Conservation (phyloP, 2,888 invertebrate species). For the Dynastes tityus region DNA sequence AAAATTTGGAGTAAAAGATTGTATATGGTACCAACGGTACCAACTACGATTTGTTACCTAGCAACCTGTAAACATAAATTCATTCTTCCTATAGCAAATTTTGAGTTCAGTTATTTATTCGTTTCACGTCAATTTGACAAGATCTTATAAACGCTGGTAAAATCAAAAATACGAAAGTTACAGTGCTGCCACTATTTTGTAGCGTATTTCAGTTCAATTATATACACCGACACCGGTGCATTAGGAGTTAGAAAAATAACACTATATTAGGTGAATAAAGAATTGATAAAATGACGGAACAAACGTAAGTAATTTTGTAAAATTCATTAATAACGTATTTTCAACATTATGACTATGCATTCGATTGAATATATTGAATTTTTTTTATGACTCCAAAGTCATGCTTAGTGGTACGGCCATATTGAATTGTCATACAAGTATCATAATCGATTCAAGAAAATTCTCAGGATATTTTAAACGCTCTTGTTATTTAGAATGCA, state of each 20-base stretch:
- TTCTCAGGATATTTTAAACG: conserved; percentile 53
- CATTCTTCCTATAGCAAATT: not conserved
- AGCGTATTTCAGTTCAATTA: conserved; percentile 48
- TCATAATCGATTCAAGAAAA: conserved; percentile 65
- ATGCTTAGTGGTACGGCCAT: conserved; percentile 62
- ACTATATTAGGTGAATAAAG: conserved; percentile 33
- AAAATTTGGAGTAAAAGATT: too few relatives aligned
- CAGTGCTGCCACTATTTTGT: conserved; percentile 42
- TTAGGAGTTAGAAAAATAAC: conserved; percentile 15
- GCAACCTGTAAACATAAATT: conserved; percentile 12
- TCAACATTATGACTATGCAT: conserved; percentile 2
- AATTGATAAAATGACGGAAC: conserved; percentile 61
- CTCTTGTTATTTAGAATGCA: too few relatives aligned
- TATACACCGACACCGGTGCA: conserved; percentile 50
- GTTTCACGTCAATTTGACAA: conserved; percentile 1
- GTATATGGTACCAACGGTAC: not conserved
- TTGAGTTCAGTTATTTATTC: not conserved
- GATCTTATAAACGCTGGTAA: not conserved
- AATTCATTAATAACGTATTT: not conserved
- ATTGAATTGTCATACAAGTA: conserved; percentile 59
- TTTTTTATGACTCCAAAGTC: conserved; percentile 25
- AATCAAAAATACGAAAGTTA: conserved; percentile 5
- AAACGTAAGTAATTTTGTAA: conserved; percentile 60
- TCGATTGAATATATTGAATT: conserved; percentile 12
- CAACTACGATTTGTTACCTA: conserved; percentile 9